Evolutionary conservation across 2,888 invertebrate genomes (phyloP), one percentile per base, ranked within the genome.

Genomic region (Drosophila pseudotakahashii): DNA sequence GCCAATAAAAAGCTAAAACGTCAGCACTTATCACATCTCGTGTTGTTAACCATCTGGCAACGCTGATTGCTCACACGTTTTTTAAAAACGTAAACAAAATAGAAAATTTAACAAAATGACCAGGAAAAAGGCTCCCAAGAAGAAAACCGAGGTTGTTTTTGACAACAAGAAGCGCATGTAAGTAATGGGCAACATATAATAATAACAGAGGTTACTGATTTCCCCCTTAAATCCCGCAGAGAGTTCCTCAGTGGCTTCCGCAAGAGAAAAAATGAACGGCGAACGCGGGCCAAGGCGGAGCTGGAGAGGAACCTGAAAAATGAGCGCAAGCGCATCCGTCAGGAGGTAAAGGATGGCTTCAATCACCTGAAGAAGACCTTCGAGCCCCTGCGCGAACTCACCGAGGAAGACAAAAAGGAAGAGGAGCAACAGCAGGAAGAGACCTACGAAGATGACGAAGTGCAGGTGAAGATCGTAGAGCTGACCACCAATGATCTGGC

Each of bases 201-300:
- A 0, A 26, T 6, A 7, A 6, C 9, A 10, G 4, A 1, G 0
- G 2, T 6, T 16, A 30, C 5, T 19, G n/a, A 41, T 10, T 1
- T 5, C 7, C n/a, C 2, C 3, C 10, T 3, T 14, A 11, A 11
- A n/a, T 60, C 45, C 16, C 54, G 26, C 66, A 97, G 97, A 88
- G 96, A 97, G 48, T 97, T 96, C 89, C 91, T 97, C 32, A 95
- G 95, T 75, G 97, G 97, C 2, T 97, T 97, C 90, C 96, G 94
- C 48, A 97, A 96, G 92, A 93, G 97, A 73, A 97, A 97, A 90
- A 91, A 96, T 47, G 95, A 96, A 90, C 93, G 97, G 48, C 94
- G 95, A 88, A 95, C 95, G 81, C 94, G 95, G 79, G 96, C 96
- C 0, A 94, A 96, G 87, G 95, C 95, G 75, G 94, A 96, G 76